Evolutionary conservation across 2,888 invertebrate genomes (phyloP).

Genomic region (Ptychoptera albimana): DNA sequence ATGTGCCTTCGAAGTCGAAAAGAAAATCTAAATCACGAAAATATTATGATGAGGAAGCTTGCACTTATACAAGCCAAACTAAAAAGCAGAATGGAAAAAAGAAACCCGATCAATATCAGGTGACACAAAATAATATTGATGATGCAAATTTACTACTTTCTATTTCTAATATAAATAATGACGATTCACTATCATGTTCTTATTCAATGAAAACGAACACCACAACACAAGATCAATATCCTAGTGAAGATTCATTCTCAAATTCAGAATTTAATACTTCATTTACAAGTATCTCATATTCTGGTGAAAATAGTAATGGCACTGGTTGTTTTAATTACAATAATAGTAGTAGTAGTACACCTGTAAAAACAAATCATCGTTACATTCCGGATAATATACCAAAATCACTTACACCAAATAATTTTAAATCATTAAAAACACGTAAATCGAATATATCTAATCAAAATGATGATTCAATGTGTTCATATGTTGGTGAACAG

Average conservation of each 20-base stretch:
- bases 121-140: slow-evolving; percentile 17
- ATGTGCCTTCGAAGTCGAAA: slow-evolving; percentile 3
- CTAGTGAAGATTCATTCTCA: slow-evolving; percentile 10
- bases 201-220: background rate
- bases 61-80: background rate
- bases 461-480: slow-evolving; percentile 22
- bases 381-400: background rate
- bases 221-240: slow-evolving; percentile 3
- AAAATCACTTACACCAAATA: slow-evolving; percentile 22
- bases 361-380: slow-evolving; percentile 3
- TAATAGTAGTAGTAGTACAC: background rate
- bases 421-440: slow-evolving; percentile 9
- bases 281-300: slow-evolving; percentile 4
- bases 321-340: background rate
- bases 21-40: background rate
- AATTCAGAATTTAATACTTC: slow-evolving; percentile 12
- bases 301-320: slow-evolving; percentile 8
- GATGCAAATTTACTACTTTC: slow-evolving; percentile 16
- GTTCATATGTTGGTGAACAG: slow-evolving; percentile 24
- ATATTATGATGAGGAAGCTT: background rate
- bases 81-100: slow-evolving; percentile 1
- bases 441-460: slow-evolving; percentile 11
- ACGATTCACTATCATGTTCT: slow-evolving; percentile 3
- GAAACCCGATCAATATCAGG: too few relatives aligned
- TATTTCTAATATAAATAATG: slow-evolving; percentile 13